phyloP scores from a whole-genome alignment of 1,140 invertebrate genomes.

The Ganaspis sp. region DNA sequence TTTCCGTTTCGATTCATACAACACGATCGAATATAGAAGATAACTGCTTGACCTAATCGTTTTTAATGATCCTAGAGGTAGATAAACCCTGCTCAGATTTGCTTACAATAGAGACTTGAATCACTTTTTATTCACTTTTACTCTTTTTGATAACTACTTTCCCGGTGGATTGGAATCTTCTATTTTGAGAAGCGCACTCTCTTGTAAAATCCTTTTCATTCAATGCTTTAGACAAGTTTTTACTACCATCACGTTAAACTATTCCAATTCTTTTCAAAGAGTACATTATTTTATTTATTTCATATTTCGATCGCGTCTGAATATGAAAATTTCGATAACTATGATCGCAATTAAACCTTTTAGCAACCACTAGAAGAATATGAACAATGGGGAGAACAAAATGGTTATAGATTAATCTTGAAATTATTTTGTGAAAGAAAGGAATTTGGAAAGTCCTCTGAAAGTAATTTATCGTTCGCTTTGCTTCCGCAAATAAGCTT shows the following conservation, averaged over 20 bases:
- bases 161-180: too few relatives aligned
- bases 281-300: too few relatives aligned
- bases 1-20: constrained; percentile 4
- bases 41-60: neutral
- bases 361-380: too few relatives aligned
- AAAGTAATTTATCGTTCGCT: constrained; percentile 20
- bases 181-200: too few relatives aligned
- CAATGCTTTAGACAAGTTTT: too few relatives aligned
- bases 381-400: too few relatives aligned
- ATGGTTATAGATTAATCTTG: neutral
- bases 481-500: constrained; percentile 25
- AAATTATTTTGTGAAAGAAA: constrained; percentile 2
- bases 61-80: neutral
- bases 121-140: neutral
- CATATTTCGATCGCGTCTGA: too few relatives aligned
- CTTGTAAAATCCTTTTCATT: too few relatives aligned
- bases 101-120: neutral
- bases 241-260: too few relatives aligned
- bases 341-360: too few relatives aligned
- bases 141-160: neutral
- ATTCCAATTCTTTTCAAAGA: too few relatives aligned
- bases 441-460: constrained; percentile 26
- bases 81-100: neutral
- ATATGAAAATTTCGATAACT: too few relatives aligned
- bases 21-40: neutral